Base-by-base conservation (phyloP, 1,140 invertebrate genomes). In the Drosophila sp. region DNA sequence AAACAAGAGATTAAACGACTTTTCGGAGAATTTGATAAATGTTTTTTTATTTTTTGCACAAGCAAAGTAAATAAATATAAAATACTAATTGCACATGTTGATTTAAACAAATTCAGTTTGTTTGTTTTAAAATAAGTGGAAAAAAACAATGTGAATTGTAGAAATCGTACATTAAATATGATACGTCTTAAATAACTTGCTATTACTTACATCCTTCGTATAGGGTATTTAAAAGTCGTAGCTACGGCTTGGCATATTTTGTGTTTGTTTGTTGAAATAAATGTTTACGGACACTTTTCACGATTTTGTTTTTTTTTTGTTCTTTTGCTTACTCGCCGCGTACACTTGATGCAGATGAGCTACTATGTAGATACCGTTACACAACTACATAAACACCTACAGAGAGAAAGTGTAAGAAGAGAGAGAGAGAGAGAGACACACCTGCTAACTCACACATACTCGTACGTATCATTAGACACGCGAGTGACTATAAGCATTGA, bases 231-330 rank as follows among this genome's bases (percentile, higher is more conserved):
- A 8, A 7, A 27, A 27, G 2, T 8, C n/a, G 25, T 10, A 11
- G 11, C 7, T 57, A 6, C 23, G 7, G 6, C 6, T 7, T 23
- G 17, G 17, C 17, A 17, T 17, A 23, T 47, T 25, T 50, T 41
- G 25, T 44, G 41, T 44, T 44, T 44, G 67, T 68, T 84, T 75
- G 79, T 79, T 76, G 54, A 84, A 76, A 82, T 84, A 84, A 84
- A 79, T 84, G 76, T 80, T 84, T 79, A 82, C 80, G 79, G 71
- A 82, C 80, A 84, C 58, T 82, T 82, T 79, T 67, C 67, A 84
- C 71, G 76, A 82, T 84, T 80, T 81, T 25, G 33, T 35, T 47
- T 11, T 29, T 64, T 65, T 40, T 57, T 29, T 41, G 0, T 27
- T 27, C 17, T 33, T 41, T 66, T 57, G 50, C 29, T 65, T 41